Conservation (phyloP, 2,113 vertebrate genomes). For the Mellivora capensis region DNA sequence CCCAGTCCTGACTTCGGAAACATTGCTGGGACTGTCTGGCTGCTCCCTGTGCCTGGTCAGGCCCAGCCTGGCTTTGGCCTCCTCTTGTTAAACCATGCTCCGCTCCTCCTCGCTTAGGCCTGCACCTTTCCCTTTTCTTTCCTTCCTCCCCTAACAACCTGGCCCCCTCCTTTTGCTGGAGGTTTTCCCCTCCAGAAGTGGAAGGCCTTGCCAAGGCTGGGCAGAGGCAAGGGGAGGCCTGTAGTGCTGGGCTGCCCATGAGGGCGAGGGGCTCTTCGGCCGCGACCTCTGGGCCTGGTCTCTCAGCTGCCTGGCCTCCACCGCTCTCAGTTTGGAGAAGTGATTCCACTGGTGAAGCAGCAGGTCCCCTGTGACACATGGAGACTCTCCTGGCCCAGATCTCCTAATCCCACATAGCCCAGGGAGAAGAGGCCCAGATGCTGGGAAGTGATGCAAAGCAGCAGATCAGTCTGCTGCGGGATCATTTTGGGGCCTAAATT, state of each 20-base stretch:
- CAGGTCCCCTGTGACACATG: rapidly evolving
- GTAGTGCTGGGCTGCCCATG: rapidly evolving
- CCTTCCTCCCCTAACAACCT: background rate
- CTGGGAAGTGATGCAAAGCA: background rate
- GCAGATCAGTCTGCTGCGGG: background rate
- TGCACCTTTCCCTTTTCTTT: background rate
- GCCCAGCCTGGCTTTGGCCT: background rate
- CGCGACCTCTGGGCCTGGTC: rapidly evolving
- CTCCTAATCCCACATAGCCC: rapidly evolving
- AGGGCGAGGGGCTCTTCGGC: rapidly evolving
- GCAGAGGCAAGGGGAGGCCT: background rate
- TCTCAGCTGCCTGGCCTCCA: rapidly evolving
- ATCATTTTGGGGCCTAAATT: background rate
- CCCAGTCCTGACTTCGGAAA: background rate
- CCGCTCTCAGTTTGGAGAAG: background rate
- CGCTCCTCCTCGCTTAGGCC: background rate
- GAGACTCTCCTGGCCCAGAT: background rate
- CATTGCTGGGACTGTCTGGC: background rate
- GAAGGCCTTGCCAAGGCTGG: background rate
- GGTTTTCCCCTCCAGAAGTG: background rate
- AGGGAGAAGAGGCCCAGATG: background rate
- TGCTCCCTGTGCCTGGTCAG: rapidly evolving
- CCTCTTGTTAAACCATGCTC: background rate
- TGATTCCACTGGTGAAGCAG: background rate
- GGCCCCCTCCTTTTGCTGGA: background rate